Conservation (phyloP, 2,888 invertebrate genomes). For the Callyntrura guangdongensis region DNA sequence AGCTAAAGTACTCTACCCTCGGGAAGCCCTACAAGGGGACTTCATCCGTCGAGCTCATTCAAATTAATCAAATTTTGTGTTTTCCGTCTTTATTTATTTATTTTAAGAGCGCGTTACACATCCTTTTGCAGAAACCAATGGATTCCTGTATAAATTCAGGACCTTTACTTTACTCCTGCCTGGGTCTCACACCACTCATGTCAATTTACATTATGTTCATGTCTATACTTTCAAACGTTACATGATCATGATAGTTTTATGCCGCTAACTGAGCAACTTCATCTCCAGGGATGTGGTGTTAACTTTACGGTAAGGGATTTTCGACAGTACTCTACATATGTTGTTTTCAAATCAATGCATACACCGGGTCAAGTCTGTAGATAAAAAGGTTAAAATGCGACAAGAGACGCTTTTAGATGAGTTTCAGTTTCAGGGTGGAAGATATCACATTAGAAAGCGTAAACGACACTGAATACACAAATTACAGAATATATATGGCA, state of each 20-base stretch:
- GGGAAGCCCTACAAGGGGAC: neutral
- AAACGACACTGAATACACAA: neutral
- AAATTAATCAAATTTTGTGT: constrained; percentile 59
- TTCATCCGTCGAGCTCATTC: constrained; percentile 12
- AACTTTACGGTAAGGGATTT: constrained; percentile 4
- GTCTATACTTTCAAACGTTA: constrained; percentile 22
- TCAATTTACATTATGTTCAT: constrained; percentile 52
- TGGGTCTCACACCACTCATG: constrained; percentile 36
- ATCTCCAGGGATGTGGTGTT: neutral
- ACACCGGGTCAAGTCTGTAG: neutral
- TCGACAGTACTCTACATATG: neutral
- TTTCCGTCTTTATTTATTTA: constrained; percentile 66
- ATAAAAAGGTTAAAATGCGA: neutral
- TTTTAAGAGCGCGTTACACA: constrained; percentile 44
- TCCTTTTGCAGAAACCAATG: neutral
- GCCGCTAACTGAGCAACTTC: neutral
- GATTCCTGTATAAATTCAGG: constrained; percentile 9
- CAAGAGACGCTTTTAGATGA: neutral
- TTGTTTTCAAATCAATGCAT: neutral
- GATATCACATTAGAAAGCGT: neutral
- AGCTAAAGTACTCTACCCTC: neutral
- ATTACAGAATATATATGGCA: neutral
- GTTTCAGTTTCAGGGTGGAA: neutral
- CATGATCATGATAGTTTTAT: constrained; percentile 46
- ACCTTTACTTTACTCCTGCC: constrained; percentile 17